Evolutionary conservation across 2,888 invertebrate species (phyloP).

Genomic region (Aphodius granarius): DNA sequence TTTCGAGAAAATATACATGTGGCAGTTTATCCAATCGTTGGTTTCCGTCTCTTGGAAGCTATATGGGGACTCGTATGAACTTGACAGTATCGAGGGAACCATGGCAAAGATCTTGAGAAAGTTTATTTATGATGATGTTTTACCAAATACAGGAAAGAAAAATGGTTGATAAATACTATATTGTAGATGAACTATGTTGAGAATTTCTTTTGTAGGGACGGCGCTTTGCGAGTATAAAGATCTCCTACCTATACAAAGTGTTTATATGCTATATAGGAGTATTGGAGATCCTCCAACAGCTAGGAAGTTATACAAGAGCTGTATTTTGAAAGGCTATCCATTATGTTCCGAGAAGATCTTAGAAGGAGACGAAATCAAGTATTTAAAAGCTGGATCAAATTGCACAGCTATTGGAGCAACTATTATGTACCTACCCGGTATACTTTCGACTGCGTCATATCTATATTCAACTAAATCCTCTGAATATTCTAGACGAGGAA

Average conservation of each 20-base stretch:
- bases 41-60: slow-evolving; percentile 57
- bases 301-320: slow-evolving; percentile 25
- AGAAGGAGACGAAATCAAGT: slow-evolving; percentile 14
- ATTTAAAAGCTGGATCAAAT: slow-evolving; percentile 38
- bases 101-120: slow-evolving; percentile 57
- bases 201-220: slow-evolving; percentile 23
- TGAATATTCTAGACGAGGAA: slow-evolving; percentile 1
- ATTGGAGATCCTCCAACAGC: slow-evolving; percentile 57
- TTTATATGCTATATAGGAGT: slow-evolving; percentile 54
- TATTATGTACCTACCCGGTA: slow-evolving; percentile 26
- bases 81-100: slow-evolving; percentile 54
- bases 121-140: slow-evolving; percentile 58
- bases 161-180: slow-evolving; percentile 47
- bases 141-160: slow-evolving; percentile 52
- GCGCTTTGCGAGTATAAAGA: slow-evolving; percentile 37
- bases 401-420: slow-evolving; percentile 37
- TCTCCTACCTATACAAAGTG: slow-evolving; percentile 53
- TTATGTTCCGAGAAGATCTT: slow-evolving; percentile 24
- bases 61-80: slow-evolving; percentile 51
- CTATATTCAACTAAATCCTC: no score
- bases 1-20: slow-evolving; percentile 63
- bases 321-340: slow-evolving; percentile 24
- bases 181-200: background rate
- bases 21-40: slow-evolving; percentile 63
- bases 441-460: no score